Base-by-base conservation (phyloP, 2,888 invertebrate genomes). In the Scrobipalpa atriplicella region DNA sequence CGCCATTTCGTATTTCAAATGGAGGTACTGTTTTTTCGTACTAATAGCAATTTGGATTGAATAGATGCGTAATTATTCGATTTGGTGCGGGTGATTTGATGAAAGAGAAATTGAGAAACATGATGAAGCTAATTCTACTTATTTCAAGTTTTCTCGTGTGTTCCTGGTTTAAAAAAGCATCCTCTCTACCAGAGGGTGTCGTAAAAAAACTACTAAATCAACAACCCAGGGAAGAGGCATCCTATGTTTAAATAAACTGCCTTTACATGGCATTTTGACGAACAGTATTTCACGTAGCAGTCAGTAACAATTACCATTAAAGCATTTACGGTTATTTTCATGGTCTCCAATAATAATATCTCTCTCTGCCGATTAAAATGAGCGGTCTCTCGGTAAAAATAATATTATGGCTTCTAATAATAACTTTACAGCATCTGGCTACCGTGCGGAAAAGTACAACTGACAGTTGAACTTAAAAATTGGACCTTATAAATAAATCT, bases 231-330 rank as follows among this genome's bases (percentile, higher is more conserved):
- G 29, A 29, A 29, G 2, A 3, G 5, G 29, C 29, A 5, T 0
- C 21, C 11, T 18, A 6, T 21, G 2, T 16, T 54, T 18, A 19
- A 18, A 11, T 21, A 11, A 54, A 54, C 11, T 54, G 13, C 43
- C 10, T 54, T 19, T 19, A 6, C 21, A 54, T 36, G 38, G 16
- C 8, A 56, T 19, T 19, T 58, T 13, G 38, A 36, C 58, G 0
- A n/a, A 36, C 58, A 58, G 16, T 38, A 58, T 58, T 58, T 58
- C 58, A 38, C 38, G 58, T n/a, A 38, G 58, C 58, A 58, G 58
- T 29, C 58, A 16, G 58, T 58, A 58, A 70, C 64, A 58, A 29
- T 58, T 36, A 70, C 64, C 68, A 68, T 73, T 71, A 69, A 58
- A 36, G n/a, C 38, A 10, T 29, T 58, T 58, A 58, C 16, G 58